These are phyloP conservation scores for Holcopasites calliopsidis DNA, from an alignment of 1,140 invertebrate genomes.

Conservation along the genomic window DNA sequence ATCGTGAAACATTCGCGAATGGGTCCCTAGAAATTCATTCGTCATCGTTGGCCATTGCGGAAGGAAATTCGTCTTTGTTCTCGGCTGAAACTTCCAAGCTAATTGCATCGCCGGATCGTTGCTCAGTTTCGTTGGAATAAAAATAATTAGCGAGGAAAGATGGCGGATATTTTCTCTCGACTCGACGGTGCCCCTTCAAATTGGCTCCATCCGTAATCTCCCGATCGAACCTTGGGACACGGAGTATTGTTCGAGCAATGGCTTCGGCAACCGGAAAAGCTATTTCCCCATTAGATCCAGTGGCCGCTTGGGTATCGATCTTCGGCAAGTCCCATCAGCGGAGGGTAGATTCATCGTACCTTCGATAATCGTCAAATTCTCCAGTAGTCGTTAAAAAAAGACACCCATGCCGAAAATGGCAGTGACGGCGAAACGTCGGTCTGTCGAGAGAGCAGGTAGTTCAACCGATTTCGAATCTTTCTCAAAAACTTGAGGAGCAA, in stretches of 20 bases:
- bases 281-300: constrained; percentile 53
- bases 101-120: neutral
- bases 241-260: no score
- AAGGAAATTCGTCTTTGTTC: neutral
- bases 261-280: constrained; percentile 52
- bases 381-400: neutral
- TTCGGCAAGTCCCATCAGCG: neutral
- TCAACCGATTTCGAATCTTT: neutral
- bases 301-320: neutral
- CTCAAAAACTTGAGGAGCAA: neutral
- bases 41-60: neutral
- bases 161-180: neutral
- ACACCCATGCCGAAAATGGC: neutral
- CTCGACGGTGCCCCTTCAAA: no score
- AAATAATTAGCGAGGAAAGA: neutral
- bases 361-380: neutral
- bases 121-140: neutral
- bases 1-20: neutral
- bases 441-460: neutral
- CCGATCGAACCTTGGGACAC: no score
- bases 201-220: no score
- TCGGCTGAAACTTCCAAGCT: neutral
- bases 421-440: neutral
- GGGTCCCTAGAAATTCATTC: neutral
- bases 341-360: neutral